Percentiles rank a stretch among this genome's conserved stretches.
Evolutionary conservation across 2,113 vertebrate genomes (phyloP).

Genomic region (Rhabdornis inornatus): DNA sequence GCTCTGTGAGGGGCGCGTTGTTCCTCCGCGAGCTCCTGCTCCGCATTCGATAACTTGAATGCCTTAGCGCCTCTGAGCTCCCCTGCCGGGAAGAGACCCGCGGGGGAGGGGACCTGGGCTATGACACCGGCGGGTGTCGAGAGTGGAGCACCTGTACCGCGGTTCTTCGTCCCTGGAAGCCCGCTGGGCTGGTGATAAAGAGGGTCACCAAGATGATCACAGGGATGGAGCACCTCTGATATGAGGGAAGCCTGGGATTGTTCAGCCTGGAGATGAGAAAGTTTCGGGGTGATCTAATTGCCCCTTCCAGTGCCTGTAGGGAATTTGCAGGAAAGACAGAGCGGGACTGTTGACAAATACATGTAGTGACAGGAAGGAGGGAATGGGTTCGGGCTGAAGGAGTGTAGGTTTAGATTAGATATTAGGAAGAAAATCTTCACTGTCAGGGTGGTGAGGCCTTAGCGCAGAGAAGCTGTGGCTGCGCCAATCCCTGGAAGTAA

Average conservation of each 20-base stretch:
- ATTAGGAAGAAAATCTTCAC: no score
- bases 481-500: neutral
- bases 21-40: neutral
- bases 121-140: neutral
- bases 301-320: neutral
- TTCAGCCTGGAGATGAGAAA: neutral
- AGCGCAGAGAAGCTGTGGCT: neutral
- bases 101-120: no score
- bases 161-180: neutral
- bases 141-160: fast-evolving
- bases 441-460: no score
- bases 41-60: no score
- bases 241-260: neutral
- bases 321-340: neutral
- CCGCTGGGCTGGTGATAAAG: neutral
- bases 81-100: neutral
- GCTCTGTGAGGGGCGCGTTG: no score
- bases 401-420: neutral
- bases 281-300: neutral
- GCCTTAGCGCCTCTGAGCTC: neutral
- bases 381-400: neutral
- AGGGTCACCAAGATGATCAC: neutral
- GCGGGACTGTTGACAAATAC: neutral
- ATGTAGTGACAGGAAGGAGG: neutral
- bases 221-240: neutral